Evolutionary conservation across 2,113 vertebrate species (phyloP).

Genomic region (Tragelaphus imberbis): DNA sequence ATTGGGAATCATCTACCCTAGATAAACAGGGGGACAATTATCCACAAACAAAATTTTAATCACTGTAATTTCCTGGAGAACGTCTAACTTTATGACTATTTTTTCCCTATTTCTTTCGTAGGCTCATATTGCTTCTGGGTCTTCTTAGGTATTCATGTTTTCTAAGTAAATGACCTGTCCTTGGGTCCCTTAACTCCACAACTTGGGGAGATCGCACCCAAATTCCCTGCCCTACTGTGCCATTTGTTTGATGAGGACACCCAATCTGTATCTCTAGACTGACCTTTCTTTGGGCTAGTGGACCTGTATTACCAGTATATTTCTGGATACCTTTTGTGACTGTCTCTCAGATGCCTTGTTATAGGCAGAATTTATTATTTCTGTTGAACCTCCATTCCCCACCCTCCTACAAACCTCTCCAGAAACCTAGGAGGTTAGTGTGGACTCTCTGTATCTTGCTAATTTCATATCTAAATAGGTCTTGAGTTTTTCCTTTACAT

Average conservation of each 20-base stretch:
- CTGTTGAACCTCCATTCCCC: not conserved
- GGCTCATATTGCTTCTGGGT: not conserved
- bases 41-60: not conserved
- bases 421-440: not conserved
- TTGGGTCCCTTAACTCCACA: not conserved
- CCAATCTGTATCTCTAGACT: not conserved
- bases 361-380: not conserved
- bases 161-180: not conserved
- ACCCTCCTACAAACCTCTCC: not conserved
- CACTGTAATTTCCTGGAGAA: not conserved
- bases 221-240: not conserved
- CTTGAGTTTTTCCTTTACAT: not conserved
- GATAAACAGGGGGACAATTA: not conserved
- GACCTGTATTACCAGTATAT: not conserved
- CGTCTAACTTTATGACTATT: not conserved
- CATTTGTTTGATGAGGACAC: not conserved
- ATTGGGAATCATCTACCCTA: not conserved
- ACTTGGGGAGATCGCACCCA: not conserved
- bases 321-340: not conserved
- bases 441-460: not conserved
- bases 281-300: not conserved
- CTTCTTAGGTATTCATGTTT: not conserved
- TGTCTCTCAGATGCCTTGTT: not conserved
- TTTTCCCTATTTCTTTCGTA: not conserved
- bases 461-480: not conserved